A percentile compares a stretch with the other conserved stretches of the same genome.
phyloP scores from a whole-genome alignment of 2,113 vertebrate genomes.

The Neopipo cinnamomea region DNA sequence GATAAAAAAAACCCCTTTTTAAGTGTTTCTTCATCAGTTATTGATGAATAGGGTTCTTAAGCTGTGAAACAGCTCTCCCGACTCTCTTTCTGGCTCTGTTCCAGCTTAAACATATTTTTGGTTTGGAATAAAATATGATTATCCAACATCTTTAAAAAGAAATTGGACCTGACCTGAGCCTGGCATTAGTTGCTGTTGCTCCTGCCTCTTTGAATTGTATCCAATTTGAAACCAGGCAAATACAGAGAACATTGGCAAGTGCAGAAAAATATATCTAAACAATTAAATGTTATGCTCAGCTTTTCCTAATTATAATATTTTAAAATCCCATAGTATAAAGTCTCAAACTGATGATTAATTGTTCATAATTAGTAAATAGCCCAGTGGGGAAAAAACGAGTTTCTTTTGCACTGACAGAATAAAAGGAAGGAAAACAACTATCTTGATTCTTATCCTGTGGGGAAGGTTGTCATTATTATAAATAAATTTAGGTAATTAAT shows the following conservation, averaged over 20 bases:
- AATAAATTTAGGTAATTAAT: background rate
- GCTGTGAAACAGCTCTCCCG: background rate
- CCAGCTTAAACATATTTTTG: conserved; percentile 61
- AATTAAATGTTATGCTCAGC: background rate
- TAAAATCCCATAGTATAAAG: background rate
- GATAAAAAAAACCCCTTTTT: background rate
- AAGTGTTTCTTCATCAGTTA: background rate
- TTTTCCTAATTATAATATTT: conserved; percentile 26
- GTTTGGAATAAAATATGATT: conserved; percentile 24
- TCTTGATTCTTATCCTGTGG: background rate
- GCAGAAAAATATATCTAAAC: background rate
- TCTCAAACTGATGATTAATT: conserved; percentile 11
- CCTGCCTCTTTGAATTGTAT: conserved; percentile 53
- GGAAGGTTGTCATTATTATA: conserved; percentile 25
- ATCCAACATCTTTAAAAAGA: conserved; percentile 51
- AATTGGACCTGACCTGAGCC: conserved; percentile 36
- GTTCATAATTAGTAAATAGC: conserved; percentile 32
- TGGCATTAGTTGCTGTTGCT: conserved; percentile 58
- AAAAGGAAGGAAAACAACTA: conserved; percentile 18
- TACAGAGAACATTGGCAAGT: conserved; percentile 6
- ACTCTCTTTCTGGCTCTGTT: conserved; percentile 45
- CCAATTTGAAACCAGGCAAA: conserved; percentile 25
- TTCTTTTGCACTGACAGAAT: conserved; percentile 3
- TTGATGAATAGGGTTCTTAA: background rate
- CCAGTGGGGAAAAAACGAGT: background rate